Base-by-base conservation (phyloP, 2,797 vertebrate genomes). In the Lutjanus campechanus region DNA sequence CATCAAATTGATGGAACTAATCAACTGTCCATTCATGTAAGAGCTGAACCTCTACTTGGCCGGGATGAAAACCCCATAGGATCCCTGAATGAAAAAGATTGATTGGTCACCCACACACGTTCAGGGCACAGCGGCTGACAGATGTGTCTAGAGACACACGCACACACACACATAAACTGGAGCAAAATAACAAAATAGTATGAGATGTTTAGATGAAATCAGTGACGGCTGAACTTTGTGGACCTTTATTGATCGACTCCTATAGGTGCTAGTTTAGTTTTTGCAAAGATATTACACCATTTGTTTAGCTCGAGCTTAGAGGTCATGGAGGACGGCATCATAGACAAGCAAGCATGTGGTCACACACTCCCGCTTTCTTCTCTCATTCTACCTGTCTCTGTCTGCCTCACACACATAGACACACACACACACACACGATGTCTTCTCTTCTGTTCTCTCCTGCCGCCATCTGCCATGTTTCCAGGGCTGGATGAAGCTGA, bases 381-480 rank as follows among this genome's bases (percentile, higher is more conserved):
- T 77, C 49, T 73, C 41, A 22, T 65, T 77, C 72, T 85, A 84
- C 79, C 73, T 82, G 65, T 83, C n/a, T 76, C 41, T 73, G 50
- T 78, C 43, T 70, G 53, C 41, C 81, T 69, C 73, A 17, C 76
- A 69, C 15, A 11, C 53, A 58, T 55, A 20, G 66, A 62, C 47
- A 53, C 55, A 65, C 56, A 58, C 55, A 59, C 25, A 47, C 51
- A 66, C 17, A 12, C 15, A 8, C 49, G 58, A 10, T 64, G 64
- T 79, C 72, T 77, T 81, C 73, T 85, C 76, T 58, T 90, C 81
- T 93, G 68, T 89, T 90, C 86, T 90, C 87, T 85, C 81, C 85
- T 82, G 81, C 82, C 51, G 69, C 88, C 91, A 92, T 92, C 93
- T 93, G 92, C 92, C 90, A 85, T 90, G 85, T 89, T 92, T 93